Percentiles rank a stretch among this genome's conserved stretches.
These are phyloP conservation scores for Pterocles gutturalis DNA, from an alignment of 2,113 vertebrate genomes.

Conservation along the genomic window DNA sequence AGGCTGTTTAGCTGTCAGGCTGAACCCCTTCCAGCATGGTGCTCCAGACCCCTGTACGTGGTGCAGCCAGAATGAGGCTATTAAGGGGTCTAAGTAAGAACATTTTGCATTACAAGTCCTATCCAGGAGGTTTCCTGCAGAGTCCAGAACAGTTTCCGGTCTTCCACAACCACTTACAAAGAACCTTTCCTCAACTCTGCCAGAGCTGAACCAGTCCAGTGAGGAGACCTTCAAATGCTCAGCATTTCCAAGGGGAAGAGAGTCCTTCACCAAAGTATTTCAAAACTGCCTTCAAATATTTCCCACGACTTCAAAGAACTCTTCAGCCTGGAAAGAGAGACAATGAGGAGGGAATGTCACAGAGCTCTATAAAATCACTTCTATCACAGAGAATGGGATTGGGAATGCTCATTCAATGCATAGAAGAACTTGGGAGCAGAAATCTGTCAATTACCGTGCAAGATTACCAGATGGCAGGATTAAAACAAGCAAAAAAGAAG, in stretches of 20 bases:
- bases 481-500: neutral
- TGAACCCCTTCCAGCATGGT: neutral
- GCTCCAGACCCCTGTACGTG: neutral
- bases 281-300: neutral
- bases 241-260: neutral
- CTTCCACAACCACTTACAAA: neutral
- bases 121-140: neutral
- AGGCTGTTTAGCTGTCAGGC: neutral
- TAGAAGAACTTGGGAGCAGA: neutral
- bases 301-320: neutral
- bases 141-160: neutral
- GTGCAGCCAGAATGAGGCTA: neutral
- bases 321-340: neutral
- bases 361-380: neutral
- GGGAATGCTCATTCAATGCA: neutral
- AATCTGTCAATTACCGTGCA: neutral
- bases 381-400: neutral
- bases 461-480: neutral
- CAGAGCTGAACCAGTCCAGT: neutral
- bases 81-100: neutral
- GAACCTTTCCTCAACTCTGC: neutral
- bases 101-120: neutral
- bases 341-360: neutral
- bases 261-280: neutral
- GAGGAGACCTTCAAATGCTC: neutral